These are phyloP conservation scores for Sapajus apella DNA, from an alignment of 2,113 vertebrate species.

Conservation along the genomic window DNA sequence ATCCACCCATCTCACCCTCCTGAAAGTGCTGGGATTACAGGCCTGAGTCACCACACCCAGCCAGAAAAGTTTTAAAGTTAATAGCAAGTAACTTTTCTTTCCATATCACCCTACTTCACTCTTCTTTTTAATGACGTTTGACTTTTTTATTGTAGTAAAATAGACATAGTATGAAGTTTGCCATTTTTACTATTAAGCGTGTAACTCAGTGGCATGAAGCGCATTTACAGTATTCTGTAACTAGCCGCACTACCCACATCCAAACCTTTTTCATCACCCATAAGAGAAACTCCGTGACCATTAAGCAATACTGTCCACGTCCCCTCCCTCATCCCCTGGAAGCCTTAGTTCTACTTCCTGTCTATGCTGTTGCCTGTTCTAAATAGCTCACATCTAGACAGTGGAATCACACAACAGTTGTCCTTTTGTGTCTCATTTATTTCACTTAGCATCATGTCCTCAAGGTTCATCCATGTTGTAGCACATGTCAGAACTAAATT, in stretches of 20 bases:
- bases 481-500: not conserved
- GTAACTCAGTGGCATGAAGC: not conserved
- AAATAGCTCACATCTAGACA: too few species aligned
- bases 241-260: not conserved
- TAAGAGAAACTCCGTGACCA: not conserved
- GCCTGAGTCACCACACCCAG: too few species aligned
- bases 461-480: not conserved
- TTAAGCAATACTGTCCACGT: not conserved
- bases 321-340: not conserved
- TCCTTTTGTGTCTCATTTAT: not conserved
- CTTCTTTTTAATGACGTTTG: not conserved
- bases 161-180: not conserved
- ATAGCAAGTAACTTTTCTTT: not conserved
- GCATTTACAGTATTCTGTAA: too few species aligned
- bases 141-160: not conserved
- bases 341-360: not conserved
- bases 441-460: not conserved
- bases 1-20: too few species aligned
- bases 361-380: not conserved
- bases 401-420: not conserved
- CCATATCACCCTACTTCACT: not conserved
- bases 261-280: not conserved
- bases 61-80: not conserved
- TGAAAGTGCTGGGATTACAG: too few species aligned
- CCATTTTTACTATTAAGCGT: not conserved